A percentile compares a stretch with the other conserved stretches of the same genome.
These are phyloP conservation scores for Dysmachus trigonus DNA, from an alignment of 2,888 invertebrate species.

Conservation along the genomic window DNA sequence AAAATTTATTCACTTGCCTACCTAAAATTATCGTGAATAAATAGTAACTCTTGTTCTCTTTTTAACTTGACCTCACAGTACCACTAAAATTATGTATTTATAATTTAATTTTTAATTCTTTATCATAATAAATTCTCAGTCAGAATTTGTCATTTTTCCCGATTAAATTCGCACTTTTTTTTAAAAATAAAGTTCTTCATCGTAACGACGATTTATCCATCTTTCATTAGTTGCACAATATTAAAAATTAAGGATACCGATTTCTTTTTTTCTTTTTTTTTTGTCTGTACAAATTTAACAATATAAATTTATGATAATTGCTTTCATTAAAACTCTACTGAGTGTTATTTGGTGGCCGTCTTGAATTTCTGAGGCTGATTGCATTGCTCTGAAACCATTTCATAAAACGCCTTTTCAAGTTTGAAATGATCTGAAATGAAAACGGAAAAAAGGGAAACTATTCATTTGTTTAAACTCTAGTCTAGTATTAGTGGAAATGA, in stretches of 20 bases:
- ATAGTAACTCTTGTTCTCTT: not conserved
- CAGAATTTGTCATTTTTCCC: not conserved
- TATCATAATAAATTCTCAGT: slow-evolving; percentile 1
- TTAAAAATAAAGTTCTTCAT: not conserved
- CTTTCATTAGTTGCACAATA: not conserved
- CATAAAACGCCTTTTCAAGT: slow-evolving; percentile 29
- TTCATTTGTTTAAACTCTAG: not conserved
- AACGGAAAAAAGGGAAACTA: slow-evolving; percentile 3
- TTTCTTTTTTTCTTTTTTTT: not conserved
- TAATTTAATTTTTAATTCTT: not conserved
- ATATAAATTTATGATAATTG: not conserved
- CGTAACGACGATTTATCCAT: not conserved
- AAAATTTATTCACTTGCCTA: not conserved
- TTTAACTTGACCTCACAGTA: not conserved
- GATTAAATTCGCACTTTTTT: not conserved
- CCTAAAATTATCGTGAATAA: slow-evolving; percentile 6
- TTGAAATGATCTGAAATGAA: slow-evolving; percentile 35
- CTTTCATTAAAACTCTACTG: not conserved
- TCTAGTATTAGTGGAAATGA: slow-evolving; percentile 2
- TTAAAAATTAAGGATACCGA: not conserved
- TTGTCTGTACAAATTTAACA: not conserved
- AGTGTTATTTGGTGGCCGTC: not conserved
- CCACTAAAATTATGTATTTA: not conserved
- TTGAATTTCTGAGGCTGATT: slow-evolving; percentile 15
- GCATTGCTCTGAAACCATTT: slow-evolving; percentile 38